Percentiles rank a stretch among this genome's conserved stretches.
Conservation (phyloP, 1,140 invertebrate species). For the Eupeodes corollae region DNA sequence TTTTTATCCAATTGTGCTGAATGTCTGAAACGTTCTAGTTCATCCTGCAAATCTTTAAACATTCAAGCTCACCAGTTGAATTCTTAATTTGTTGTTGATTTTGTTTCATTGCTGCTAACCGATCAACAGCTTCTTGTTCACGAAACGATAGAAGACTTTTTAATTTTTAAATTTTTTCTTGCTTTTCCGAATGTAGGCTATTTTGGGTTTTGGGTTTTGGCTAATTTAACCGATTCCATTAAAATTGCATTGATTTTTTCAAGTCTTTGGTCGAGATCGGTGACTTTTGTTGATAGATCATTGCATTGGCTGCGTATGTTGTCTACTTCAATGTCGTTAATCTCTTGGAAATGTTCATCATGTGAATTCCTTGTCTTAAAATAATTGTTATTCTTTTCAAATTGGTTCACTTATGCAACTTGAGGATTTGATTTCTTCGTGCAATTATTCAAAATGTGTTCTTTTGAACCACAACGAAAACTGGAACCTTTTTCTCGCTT, state of each 20-base stretch:
- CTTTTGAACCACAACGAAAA: too few species aligned
- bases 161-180: constrained; percentile 65
- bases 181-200: constrained; percentile 46
- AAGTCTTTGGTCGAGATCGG: constrained; percentile 44
- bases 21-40: constrained; percentile 47
- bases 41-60: constrained; percentile 47
- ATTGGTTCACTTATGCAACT: too few species aligned
- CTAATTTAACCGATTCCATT: constrained; percentile 47
- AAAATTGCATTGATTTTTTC: constrained; percentile 49
- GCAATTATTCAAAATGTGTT: too few species aligned
- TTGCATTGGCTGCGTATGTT: constrained; percentile 51
- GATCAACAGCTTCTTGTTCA: constrained; percentile 41
- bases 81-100: constrained; percentile 45
- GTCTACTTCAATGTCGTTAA: too few species aligned
- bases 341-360: too few species aligned
- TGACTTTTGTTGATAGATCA: constrained; percentile 50
- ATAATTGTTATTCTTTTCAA: too few species aligned
- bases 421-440: too few species aligned
- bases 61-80: constrained; percentile 47
- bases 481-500: too few species aligned
- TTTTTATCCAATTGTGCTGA: constrained; percentile 44
- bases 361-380: too few species aligned
- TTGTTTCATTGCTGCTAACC: constrained; percentile 39
- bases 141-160: constrained; percentile 48
- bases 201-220: constrained; percentile 48